These are phyloP conservation scores for Paradisaea rubra DNA, from an alignment of 2,113 vertebrate genomes.

Conservation along the genomic window DNA sequence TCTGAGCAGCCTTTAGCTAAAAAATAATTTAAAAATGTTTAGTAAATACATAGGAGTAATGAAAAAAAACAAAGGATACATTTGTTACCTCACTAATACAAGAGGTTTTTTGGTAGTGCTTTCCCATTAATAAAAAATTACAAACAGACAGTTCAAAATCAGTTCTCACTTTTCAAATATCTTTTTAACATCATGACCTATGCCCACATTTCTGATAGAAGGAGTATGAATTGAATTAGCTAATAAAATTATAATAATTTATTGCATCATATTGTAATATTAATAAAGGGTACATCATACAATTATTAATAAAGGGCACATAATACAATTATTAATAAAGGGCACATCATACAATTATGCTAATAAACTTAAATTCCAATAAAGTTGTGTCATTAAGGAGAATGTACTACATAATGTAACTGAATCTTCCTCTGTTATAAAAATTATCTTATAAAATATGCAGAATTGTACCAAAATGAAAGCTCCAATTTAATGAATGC, in stretches of 20 bases:
- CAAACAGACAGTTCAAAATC: not conserved
- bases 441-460: conserved; percentile 23
- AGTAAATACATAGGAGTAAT: not conserved
- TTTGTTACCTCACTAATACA: not conserved
- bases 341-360: not conserved
- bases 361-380: conserved; percentile 35
- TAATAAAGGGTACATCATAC: not conserved
- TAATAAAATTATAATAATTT: conserved; percentile 33
- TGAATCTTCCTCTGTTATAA: not conserved
- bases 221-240: not conserved
- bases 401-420: not conserved
- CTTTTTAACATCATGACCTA: not conserved
- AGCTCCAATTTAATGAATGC: not conserved
- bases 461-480: not conserved
- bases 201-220: not conserved
- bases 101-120: not conserved
- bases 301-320: not conserved
- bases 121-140: not conserved
- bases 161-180: not conserved
- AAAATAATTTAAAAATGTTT: accelerated
- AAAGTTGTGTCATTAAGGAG: conserved; percentile 1
- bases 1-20: not conserved
- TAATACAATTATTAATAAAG: not conserved
- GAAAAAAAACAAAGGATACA: not conserved
- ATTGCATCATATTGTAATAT: not conserved